Evolutionary conservation across 2,113 vertebrate genomes (phyloP), one percentile per base, ranked within the genome.

Genomic region (Zeus faber): DNA sequence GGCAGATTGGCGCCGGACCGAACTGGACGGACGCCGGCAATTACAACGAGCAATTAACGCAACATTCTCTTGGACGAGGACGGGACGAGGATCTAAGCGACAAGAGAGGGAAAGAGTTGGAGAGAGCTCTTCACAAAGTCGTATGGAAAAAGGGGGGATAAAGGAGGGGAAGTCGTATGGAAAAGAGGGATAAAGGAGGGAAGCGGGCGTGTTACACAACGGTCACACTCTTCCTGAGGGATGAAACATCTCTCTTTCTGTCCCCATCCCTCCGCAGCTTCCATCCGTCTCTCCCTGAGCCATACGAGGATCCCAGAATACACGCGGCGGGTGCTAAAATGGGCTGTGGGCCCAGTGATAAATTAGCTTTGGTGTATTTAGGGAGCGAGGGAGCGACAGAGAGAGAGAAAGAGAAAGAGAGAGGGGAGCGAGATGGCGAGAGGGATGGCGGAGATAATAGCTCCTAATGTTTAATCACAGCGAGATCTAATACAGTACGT

Each of bases 391-490:
- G 53, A 21, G 27, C 2, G 49, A 10, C 16, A 20, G 26, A 4
- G 18, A 31, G 49, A 20, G 9, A 20, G 14, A 52, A 27, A 22
- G 61, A 49, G 58, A 23, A 11, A 45, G 6, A 43, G 37, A 58
- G 49, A 57, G 41, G 14, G 20, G n/a, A 31, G 48, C 11, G 3
- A 49, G 26, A 29, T 8, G 21, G 23, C 25, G 46, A 26, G 13
- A 26, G 13, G 26, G 16, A 31, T 5, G 7, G 26, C 8, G 25
- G n/a, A 62, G 18, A 58, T 43, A 66, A 71, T 65, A 62, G 74
- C 51, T 65, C 44, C 41, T 65, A 59, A 72, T 76, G 69, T 76
- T 77, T 78, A 70, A 81, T 70, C 72, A 80, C 65, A 72, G 65
- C 56, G 26, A 35, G 40, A 71, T 66, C 55, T 54, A 67, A 74